A percentile compares a stretch with the other conserved stretches of the same genome.
Conservation (phyloP, 1,140 invertebrate species). For the Asobara japonica region DNA sequence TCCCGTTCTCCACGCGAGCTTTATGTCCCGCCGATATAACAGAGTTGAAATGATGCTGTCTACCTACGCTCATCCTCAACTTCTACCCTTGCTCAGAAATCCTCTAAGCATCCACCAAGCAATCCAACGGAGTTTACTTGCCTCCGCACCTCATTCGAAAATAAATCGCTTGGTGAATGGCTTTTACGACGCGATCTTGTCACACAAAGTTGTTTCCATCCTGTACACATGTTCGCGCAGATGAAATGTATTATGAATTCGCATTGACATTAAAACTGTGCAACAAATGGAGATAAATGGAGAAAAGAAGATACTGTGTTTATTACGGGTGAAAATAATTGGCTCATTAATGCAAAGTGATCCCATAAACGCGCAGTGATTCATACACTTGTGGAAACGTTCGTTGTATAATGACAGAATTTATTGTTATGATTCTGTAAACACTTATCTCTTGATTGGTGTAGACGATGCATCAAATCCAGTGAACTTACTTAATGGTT, state of each 20-base stretch:
- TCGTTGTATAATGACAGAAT: background rate
- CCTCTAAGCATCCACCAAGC: background rate
- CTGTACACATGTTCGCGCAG: background rate
- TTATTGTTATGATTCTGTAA: background rate
- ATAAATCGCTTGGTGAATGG: conserved; percentile 13
- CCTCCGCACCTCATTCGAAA: background rate
- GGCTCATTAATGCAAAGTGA: conserved; percentile 6
- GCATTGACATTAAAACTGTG: background rate
- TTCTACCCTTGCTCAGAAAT: background rate
- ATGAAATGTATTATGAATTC: background rate
- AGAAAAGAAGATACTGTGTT: background rate
- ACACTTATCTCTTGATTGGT: background rate
- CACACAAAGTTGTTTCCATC: background rate
- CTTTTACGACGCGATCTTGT: conserved; percentile 15
- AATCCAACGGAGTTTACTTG: background rate
- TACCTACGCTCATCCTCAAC: conserved; percentile 22
- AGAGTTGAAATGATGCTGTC: conserved; percentile 22
- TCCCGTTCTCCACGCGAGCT: conserved; percentile 54
- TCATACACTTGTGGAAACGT: background rate
- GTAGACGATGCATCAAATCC: no score
- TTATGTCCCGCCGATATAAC: conserved; percentile 57
- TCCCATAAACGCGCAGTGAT: conserved; percentile 4
- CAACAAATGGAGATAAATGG: background rate
- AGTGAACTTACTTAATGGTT: no score
- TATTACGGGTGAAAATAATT: conserved; percentile 17